phyloP scores from a whole-genome alignment of 2,888 invertebrate species.

The Aproaerema taeniolella region DNA sequence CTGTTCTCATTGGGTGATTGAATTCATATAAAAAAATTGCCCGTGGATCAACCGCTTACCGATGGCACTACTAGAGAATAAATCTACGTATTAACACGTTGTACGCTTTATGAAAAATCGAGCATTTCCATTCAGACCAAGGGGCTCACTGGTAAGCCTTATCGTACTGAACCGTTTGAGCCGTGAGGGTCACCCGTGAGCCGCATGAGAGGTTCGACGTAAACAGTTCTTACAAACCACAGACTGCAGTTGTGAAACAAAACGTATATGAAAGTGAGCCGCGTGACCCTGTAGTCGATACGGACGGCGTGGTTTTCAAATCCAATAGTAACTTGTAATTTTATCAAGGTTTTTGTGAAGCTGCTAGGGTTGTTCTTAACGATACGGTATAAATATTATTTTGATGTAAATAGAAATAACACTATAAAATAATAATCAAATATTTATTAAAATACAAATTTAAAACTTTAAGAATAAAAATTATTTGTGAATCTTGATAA shows the following conservation, averaged over 20 bases:
- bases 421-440: not conserved
- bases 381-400: not conserved
- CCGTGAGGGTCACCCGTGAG: slow-evolving; percentile 13
- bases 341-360: slow-evolving; percentile 1
- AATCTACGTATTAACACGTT: slow-evolving; percentile 13
- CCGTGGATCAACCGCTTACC: too few relatives aligned
- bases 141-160: slow-evolving; percentile 11
- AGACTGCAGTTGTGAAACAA: not conserved
- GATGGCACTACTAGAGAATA: too few relatives aligned
- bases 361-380: slow-evolving; percentile 1
- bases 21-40: too few relatives aligned
- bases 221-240: slow-evolving; percentile 3
- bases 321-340: not conserved
- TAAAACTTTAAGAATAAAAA: not conserved
- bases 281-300: slow-evolving; percentile 2
- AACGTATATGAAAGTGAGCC: slow-evolving; percentile 1
- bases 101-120: slow-evolving; percentile 9
- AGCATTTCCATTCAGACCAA: slow-evolving; percentile 6
- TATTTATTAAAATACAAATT: not conserved
- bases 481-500: slow-evolving; percentile 5
- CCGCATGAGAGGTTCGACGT: slow-evolving; percentile 16
- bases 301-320: not conserved
- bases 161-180: slow-evolving; percentile 4
- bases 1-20: too few relatives aligned
- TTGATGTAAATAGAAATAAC: not conserved